Base-by-base conservation (phyloP, 1,140 invertebrate species). In the Dreissena rostriformis region DNA sequence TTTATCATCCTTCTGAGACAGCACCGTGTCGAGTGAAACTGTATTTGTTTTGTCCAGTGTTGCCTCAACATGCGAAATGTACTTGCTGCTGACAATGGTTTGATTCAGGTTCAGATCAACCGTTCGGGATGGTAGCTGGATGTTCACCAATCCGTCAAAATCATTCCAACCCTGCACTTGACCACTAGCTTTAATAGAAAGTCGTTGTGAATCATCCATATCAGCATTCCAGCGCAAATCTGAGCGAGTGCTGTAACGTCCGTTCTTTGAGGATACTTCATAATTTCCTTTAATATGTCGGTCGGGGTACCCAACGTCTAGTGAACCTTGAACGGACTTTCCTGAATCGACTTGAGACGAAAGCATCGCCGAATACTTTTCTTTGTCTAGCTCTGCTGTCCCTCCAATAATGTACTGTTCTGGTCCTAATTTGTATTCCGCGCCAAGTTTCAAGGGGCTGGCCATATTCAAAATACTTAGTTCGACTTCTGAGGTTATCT, bases 191-290 rank as follows among this genome's bases (percentile, higher is more conserved):
- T 63, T 49, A 15, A 84, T 17, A 0, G 66, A 76, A 19, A 86
- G n/a, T 19, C 73, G 39, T 57, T 82, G 72, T 6, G 71, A 70
- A 57, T 77, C 77, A 74, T 86, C 85, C 72, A 29, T 82, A n/a
- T 86, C 79, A 28, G 85, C 87, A 77, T 88, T 79, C 87, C 87
- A 88, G 51, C 79, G 75, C 7, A 82, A 12, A 49, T 88, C 80
- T 51, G 82, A 63, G 17, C 74, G 68, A 53, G 68, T 82, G 15
- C 51, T 65, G 29, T 78, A 86, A 6, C 66, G 24, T 10, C 66
- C 67, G 55, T 39, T 71, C 4, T 49, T 70, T 61, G 66, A 71
- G 17, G 52, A 39, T 15, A 73, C 79, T n/a, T 88, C 87, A 63
- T 79, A 52, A 17, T 84, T 61, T 17, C 72, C 68, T 49, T 71